Conservation (phyloP, 2,113 vertebrate species). For the Aleadryas rufinucha region DNA sequence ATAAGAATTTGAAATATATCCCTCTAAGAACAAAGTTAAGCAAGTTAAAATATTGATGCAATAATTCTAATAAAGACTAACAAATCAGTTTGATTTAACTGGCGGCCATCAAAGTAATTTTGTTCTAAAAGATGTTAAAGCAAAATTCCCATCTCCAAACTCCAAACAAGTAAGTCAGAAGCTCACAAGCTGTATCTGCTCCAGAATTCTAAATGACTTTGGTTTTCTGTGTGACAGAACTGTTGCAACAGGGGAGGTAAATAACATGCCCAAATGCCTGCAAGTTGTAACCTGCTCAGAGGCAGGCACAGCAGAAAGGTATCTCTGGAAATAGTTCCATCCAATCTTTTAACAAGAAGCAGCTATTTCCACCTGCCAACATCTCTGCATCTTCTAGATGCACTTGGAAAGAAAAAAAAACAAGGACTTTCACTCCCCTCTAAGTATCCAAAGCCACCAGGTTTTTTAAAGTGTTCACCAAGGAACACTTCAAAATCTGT, state of each 20-base stretch:
- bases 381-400: not conserved
- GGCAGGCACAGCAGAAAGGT: not conserved
- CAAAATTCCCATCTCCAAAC: not conserved
- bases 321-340: not conserved
- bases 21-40: not conserved
- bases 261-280: not conserved
- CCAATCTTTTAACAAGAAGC: not conserved
- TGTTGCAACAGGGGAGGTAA: not conserved
- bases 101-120: not conserved
- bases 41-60: not conserved
- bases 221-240: not conserved
- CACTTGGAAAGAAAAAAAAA: not conserved
- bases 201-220: not conserved
- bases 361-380: fast-evolving
- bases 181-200: not conserved
- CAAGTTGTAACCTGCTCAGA: not conserved
- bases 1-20: not conserved
- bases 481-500: no score
- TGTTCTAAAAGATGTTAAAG: not conserved
- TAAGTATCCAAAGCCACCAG: not conserved
- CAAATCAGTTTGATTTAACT: not conserved
- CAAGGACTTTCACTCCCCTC: not conserved
- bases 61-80: not conserved
- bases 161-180: not conserved
- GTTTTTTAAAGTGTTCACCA: not conserved